Percentiles rank a stretch among this genome's conserved stretches.
phyloP scores from a whole-genome alignment of 1,140 invertebrate genomes.

The Drosophila micromelanica region DNA sequence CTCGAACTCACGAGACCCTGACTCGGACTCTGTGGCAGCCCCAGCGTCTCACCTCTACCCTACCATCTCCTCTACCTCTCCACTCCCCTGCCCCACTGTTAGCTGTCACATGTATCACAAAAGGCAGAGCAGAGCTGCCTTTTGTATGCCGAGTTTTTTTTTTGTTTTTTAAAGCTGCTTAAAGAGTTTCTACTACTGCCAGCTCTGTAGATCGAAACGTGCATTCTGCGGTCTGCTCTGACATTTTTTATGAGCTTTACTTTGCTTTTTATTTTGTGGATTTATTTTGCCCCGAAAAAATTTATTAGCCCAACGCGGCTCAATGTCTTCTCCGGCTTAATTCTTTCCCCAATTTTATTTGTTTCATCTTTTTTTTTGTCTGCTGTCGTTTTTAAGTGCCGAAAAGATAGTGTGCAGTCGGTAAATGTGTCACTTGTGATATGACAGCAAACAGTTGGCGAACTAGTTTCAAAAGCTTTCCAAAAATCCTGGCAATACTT shows the following conservation, averaged over 20 bases:
- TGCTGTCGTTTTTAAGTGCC: conserved; percentile 2
- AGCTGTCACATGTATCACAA: conserved; percentile 40
- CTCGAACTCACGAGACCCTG: conserved; percentile 5
- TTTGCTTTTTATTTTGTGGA: conserved; percentile 7
- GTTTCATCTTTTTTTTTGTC: no score
- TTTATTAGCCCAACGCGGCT: conserved; percentile 32
- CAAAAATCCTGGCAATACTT: conserved; percentile 1
- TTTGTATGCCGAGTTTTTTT: conserved; percentile 32
- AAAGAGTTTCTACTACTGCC: conserved; percentile 35
- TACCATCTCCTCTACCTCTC: background rate
- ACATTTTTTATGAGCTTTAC: conserved; percentile 62
- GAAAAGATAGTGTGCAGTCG: conserved; percentile 11
- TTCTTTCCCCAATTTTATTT: background rate
- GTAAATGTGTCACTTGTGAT: conserved; percentile 6
- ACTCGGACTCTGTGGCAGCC: conserved; percentile 9
- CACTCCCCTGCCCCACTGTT: background rate
- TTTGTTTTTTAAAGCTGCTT: conserved; percentile 61
- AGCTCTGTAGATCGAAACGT: conserved; percentile 2
- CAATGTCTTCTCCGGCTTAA: conserved; percentile 17
- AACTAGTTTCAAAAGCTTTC: background rate
- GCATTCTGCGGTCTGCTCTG: conserved; percentile 35
- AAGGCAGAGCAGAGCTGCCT: conserved; percentile 19
- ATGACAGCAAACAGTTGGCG: conserved; percentile 1
- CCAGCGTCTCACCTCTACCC: background rate
- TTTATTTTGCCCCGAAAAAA: conserved; percentile 20